Evolutionary conservation across 2,113 vertebrate species (phyloP).

Genomic region (Semnornis frantzii): DNA sequence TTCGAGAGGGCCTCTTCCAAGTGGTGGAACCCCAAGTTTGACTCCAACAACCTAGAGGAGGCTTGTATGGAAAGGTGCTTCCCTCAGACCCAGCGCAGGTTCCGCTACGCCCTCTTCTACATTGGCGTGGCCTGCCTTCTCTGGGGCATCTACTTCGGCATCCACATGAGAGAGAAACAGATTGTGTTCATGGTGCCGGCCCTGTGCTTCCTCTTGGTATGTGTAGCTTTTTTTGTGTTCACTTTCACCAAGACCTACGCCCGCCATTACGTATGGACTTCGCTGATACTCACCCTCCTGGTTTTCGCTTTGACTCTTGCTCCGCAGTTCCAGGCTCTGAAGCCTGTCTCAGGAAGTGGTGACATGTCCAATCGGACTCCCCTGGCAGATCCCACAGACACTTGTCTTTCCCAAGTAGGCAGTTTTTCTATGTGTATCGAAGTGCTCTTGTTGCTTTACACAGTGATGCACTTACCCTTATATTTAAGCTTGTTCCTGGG

Average conservation of each 20-base stretch:
- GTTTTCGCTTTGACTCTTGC: constrained; percentile 90
- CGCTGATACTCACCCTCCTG: constrained; percentile 85
- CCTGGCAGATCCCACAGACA: constrained; percentile 10
- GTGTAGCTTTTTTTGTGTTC: constrained; percentile 87
- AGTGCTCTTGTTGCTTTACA: constrained; percentile 93
- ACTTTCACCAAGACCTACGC: constrained; percentile 90
- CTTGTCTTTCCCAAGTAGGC: constrained; percentile 92
- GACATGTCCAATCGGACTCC: constrained; percentile 69
- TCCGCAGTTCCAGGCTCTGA: constrained; percentile 83
- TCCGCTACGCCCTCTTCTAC: constrained; percentile 95
- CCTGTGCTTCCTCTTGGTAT: constrained; percentile 83
- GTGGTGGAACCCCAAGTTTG: constrained; percentile 98
- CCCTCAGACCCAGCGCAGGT: constrained; percentile 93
- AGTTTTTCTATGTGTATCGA: constrained; percentile 96
- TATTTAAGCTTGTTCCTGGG: constrained; percentile 93
- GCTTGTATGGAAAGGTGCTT: constrained; percentile 96
- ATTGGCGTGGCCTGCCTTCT: constrained; percentile 85
- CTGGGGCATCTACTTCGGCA: constrained; percentile 89
- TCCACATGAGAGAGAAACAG: constrained; percentile 81
- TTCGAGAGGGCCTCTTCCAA: constrained; percentile 94
- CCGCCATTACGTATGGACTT: constrained; percentile 86
- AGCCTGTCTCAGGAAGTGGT: constrained; percentile 71
- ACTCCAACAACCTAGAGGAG: constrained; percentile 93
- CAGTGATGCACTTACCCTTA: constrained; percentile 93
- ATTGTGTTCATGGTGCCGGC: constrained; percentile 83